These are phyloP conservation scores for Drosophila repleta DNA, from an alignment of 1,140 invertebrate genomes.

Conservation along the genomic window DNA sequence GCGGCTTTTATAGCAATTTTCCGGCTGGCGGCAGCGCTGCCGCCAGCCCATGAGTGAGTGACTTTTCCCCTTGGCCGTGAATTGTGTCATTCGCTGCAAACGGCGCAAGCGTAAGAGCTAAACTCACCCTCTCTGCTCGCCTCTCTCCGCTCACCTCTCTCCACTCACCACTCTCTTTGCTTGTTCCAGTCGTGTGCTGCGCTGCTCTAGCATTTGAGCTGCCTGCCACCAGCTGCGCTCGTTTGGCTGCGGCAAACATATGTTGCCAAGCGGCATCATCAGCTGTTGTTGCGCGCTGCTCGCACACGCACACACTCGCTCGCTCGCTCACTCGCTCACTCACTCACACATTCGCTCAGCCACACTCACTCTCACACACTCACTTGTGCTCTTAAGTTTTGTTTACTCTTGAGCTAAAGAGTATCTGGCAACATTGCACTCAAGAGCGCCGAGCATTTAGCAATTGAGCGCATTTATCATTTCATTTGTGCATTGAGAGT, in stretches of 20 bases:
- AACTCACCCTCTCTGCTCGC: slow-evolving; percentile 1
- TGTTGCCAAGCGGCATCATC: slow-evolving; percentile 36
- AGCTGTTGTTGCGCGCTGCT: slow-evolving; percentile 32
- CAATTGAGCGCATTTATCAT: not conserved
- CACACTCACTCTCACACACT: not conserved
- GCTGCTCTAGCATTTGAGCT: not conserved
- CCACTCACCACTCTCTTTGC: slow-evolving; percentile 2
- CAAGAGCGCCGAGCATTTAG: not conserved
- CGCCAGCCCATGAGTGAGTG: slow-evolving; percentile 47
- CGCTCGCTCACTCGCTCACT: too few species aligned
- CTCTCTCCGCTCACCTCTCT: not conserved
- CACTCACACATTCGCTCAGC: not conserved
- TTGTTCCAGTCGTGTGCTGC: not conserved
- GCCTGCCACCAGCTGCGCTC: slow-evolving; percentile 7
- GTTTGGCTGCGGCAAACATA: slow-evolving; percentile 36
- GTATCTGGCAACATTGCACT: not conserved
- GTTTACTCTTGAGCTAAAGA: slow-evolving; percentile 19
- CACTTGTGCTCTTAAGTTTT: not conserved
- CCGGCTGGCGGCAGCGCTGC: slow-evolving; percentile 30
- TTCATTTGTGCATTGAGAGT: not conserved
- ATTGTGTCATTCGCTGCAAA: slow-evolving; percentile 27
- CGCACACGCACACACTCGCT: not conserved
- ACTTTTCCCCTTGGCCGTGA: slow-evolving; percentile 78
- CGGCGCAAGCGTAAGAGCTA: not conserved
- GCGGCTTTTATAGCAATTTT: slow-evolving; percentile 76